Percentiles rank a stretch among this genome's conserved stretches.
phyloP scores from a whole-genome alignment of 2,113 vertebrate genomes.

The Etheostoma spectabile region DNA sequence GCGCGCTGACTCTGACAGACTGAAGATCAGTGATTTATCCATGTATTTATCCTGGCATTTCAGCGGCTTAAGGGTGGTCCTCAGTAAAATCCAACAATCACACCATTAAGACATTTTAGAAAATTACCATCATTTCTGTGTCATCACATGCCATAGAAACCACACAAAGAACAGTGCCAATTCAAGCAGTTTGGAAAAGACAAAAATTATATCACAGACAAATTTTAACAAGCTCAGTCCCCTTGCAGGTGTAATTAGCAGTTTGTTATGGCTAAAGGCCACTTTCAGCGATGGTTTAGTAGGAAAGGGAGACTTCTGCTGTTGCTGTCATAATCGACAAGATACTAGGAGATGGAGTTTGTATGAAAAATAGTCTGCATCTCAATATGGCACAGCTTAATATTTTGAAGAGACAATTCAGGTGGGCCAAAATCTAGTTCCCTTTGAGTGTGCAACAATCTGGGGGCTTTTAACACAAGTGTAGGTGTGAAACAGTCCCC shows the following conservation, averaged over 20 bases:
- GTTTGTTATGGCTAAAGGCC: slow-evolving; percentile 66
- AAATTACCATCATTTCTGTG: slow-evolving; percentile 77
- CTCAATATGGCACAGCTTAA: slow-evolving; percentile 42
- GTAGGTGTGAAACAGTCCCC: slow-evolving; percentile 79
- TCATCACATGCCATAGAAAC: slow-evolving; percentile 69
- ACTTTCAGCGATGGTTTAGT: slow-evolving; percentile 51
- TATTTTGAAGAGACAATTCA: slow-evolving; percentile 59
- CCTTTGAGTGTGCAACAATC: slow-evolving; percentile 59
- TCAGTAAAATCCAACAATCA: slow-evolving; percentile 82
- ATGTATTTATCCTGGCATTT: slow-evolving; percentile 73
- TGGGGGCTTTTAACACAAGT: slow-evolving; percentile 80
- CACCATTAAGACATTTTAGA: slow-evolving; percentile 69
- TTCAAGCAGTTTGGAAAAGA: slow-evolving; percentile 69
- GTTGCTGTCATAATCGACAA: slow-evolving; percentile 49
- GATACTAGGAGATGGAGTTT: slow-evolving; percentile 27
- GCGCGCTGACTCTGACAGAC: slow-evolving; percentile 77
- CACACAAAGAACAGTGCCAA: slow-evolving; percentile 73
- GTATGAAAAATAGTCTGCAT: slow-evolving; percentile 28
- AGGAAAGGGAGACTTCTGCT: slow-evolving; percentile 56
- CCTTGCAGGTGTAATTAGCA: slow-evolving; percentile 60
- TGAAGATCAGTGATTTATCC: slow-evolving; percentile 72
- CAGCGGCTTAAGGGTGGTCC: slow-evolving; percentile 78
- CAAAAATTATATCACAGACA: slow-evolving; percentile 77
- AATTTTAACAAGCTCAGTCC: slow-evolving; percentile 73
- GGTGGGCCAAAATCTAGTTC: slow-evolving; percentile 39